These are phyloP conservation scores for Drosophila lini DNA, from an alignment of 1,140 invertebrate genomes.

Conservation along the genomic window DNA sequence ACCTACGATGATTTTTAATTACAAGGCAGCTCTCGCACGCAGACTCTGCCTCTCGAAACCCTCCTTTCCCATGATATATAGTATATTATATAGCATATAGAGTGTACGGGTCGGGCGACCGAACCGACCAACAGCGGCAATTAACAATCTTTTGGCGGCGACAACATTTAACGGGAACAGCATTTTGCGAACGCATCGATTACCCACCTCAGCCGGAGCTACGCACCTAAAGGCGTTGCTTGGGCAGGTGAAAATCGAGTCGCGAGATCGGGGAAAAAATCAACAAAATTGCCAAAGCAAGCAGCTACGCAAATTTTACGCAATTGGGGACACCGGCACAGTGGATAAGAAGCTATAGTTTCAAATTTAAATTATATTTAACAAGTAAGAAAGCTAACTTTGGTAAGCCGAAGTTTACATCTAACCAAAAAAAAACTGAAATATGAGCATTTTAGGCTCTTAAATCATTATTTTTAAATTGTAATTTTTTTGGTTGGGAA, in stretches of 20 bases:
- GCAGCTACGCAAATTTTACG: conserved; percentile 63
- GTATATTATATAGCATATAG: not conserved
- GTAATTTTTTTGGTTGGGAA: no score
- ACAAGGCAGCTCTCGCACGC: conserved; percentile 12
- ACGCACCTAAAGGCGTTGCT: conserved; percentile 31
- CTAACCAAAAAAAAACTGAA: no score
- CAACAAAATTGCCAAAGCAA: conserved; percentile 11
- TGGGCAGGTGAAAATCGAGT: conserved; percentile 60
- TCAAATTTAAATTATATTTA: not conserved
- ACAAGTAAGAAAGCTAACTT: no score
- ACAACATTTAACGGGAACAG: conserved; percentile 57
- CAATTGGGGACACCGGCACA: conserved; percentile 56
- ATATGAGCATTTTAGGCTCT: no score
- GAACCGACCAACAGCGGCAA: conserved; percentile 36
- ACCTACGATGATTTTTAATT: conserved; percentile 40
- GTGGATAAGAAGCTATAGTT: not conserved
- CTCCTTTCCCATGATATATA: not conserved
- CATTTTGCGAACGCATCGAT: conserved; percentile 62
- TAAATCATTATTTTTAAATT: no score
- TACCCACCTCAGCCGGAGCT: conserved; percentile 34
- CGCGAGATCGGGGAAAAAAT: conserved; percentile 3
- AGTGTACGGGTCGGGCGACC: conserved; percentile 26
- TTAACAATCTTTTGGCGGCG: conserved; percentile 66
- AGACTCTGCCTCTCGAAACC: not conserved
- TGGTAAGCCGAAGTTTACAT: no score